Percentiles rank a stretch among this genome's conserved stretches.
phyloP scores from a whole-genome alignment of 2,888 invertebrate species.

The Zaprionus obscuricornis region DNA sequence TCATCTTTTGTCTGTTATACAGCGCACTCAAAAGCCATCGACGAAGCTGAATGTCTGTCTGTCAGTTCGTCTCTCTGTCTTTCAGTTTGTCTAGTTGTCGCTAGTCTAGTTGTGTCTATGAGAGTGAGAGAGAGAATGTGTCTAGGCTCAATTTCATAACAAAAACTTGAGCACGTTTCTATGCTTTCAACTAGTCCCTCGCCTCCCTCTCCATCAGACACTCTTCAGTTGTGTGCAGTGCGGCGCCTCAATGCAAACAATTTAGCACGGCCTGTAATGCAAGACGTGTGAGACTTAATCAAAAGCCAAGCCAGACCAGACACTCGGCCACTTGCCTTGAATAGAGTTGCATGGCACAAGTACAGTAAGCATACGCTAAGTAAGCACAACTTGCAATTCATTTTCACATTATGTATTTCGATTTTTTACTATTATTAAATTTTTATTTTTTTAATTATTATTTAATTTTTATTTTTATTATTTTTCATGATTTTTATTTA shows the following conservation, averaged over 20 bases:
- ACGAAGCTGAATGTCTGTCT: conserved; percentile 28
- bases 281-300: conserved; percentile 70
- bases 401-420: no score
- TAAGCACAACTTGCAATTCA: no score
- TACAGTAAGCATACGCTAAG: no score
- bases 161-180: conserved; percentile 74
- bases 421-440: no score
- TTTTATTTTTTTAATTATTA: no score
- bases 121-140: no score
- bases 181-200: conserved; percentile 1
- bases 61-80: no score
- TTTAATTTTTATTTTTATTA: no score
- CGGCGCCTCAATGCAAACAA: conserved; percentile 69
- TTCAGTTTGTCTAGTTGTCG: no score
- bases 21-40: conserved; percentile 33
- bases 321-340: conserved; percentile 33
- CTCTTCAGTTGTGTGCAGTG: conserved; percentile 29
- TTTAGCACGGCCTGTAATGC: conserved; percentile 76
- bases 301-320: conserved; percentile 57
- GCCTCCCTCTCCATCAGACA: conserved; percentile 3
- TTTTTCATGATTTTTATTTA: no score
- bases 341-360: no score
- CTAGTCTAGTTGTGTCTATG: no score
- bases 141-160: conserved; percentile 76
- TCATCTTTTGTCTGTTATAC: conserved; percentile 64